These are phyloP conservation scores for Anas bahamensis DNA, from an alignment of 2,797 vertebrate species.

Conservation along the genomic window DNA sequence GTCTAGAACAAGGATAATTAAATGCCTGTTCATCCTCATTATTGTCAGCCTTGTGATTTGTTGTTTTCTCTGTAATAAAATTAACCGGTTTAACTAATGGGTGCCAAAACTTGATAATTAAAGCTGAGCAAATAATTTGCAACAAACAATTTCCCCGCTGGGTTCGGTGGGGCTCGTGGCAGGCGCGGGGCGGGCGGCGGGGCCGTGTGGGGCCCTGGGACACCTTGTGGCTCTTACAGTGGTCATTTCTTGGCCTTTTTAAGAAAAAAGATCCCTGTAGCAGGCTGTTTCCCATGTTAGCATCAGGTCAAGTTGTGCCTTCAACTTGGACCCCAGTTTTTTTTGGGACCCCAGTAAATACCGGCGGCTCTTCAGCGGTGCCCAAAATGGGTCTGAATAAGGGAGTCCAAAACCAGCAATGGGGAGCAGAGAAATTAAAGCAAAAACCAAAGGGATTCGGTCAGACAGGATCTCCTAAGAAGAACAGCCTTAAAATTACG, in stretches of 20 bases:
- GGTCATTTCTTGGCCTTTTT: neutral
- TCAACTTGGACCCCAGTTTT: no score
- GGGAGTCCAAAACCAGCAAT: rapidly evolving
- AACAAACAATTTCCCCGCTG: conserved; percentile 34
- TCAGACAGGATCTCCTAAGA: neutral
- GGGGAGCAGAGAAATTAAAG: neutral
- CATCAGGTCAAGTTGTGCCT: rapidly evolving
- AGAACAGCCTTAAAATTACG: neutral
- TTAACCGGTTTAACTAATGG: conserved; percentile 54
- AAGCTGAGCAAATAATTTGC: conserved; percentile 65
- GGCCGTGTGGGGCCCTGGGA: rapidly evolving
- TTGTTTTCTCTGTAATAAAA: conserved; percentile 61
- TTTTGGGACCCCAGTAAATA: neutral
- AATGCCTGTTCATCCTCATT: conserved; percentile 64
- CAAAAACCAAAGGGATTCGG: neutral
- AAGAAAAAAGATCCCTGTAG: neutral
- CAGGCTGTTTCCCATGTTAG: rapidly evolving
- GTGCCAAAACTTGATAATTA: conserved; percentile 63
- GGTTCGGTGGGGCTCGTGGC: neutral
- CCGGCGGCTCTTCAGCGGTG: neutral
- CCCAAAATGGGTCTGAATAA: neutral
- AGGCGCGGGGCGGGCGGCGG: neutral
- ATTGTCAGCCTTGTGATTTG: conserved; percentile 62
- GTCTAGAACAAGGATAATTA: conserved; percentile 62
- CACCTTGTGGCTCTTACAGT: neutral